phyloP scores from a whole-genome alignment of 2,113 vertebrate genomes.

The Syngnathus scovelli region DNA sequence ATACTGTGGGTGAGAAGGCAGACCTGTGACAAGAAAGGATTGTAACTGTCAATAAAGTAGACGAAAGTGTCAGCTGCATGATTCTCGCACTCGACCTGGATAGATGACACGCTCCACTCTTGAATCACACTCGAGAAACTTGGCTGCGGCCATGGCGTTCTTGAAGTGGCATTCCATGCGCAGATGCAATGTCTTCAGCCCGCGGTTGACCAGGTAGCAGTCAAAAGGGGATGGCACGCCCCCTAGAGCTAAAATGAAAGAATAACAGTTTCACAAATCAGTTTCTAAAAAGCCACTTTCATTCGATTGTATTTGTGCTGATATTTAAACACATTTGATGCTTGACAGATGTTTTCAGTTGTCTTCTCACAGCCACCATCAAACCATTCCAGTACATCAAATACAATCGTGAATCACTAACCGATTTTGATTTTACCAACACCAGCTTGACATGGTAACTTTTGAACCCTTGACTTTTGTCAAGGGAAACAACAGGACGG shows the following conservation, averaged over 20 bases:
- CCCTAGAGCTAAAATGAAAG: slow-evolving; percentile 74
- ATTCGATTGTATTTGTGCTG: neutral
- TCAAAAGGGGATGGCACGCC: slow-evolving; percentile 88
- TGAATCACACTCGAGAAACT: slow-evolving; percentile 77
- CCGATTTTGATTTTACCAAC: neutral
- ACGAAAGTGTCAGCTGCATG: neutral
- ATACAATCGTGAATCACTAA: neutral
- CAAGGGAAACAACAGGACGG: neutral
- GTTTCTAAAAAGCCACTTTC: slow-evolving; percentile 12
- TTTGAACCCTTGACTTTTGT: neutral
- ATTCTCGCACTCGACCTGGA: slow-evolving; percentile 68
- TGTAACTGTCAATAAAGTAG: neutral
- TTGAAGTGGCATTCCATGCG: slow-evolving; percentile 89
- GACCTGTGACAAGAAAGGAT: slow-evolving; percentile 63
- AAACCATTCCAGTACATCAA: neutral
- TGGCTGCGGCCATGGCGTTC: slow-evolving; percentile 77
- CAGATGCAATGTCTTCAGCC: slow-evolving; percentile 86
- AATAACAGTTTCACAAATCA: neutral
- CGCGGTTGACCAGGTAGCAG: slow-evolving; percentile 85
- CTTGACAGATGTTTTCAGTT: neutral
- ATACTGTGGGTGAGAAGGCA: slow-evolving; percentile 85
- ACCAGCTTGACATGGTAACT: neutral
- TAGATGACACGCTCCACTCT: slow-evolving; percentile 82
- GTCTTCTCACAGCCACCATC: neutral
- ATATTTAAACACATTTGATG: neutral